Evolutionary conservation across 2,113 vertebrate genomes (phyloP), one percentile per base, ranked within the genome.

Genomic region (Hystrix cristata): DNA sequence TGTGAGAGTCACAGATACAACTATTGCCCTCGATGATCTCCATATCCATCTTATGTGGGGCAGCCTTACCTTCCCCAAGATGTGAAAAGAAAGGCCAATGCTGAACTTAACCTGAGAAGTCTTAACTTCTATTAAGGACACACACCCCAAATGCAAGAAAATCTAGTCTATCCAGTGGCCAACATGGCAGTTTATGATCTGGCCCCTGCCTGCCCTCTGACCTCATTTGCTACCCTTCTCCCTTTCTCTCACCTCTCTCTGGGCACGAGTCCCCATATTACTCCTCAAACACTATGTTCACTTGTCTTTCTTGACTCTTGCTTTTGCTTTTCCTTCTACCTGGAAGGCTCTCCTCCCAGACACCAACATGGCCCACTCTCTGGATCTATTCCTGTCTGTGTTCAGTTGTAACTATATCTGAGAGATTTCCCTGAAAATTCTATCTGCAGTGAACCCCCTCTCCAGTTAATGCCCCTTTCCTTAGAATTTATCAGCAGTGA

Each of bases 251-350:
- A 10, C 16, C 34, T 43, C 11, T 59, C 25, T 86, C 27, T n/a
- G 76, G 64, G 72, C 59, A 93, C 59, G 55, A 38, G 29, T 67
- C 55, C 87, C 46, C n/a, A 18, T 29, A 51, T 3, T 94, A 60
- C 15, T 85, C 46, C 46, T 91, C 72, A 69, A 69, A 85, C 38
- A 74, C 43, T 48, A 29, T 29, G 13, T 18, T 27, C 1, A 69
- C 0, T 65, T 25, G 7, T 34, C 64, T 48, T 78, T 86, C 43
- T 64, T 13, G 29, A 53, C 21, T 57, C n/a, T 76, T 62, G 19
- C 10, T n/a, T 90, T 83, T 87, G 34, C 27, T 94, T 90, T 83
- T 94, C 67, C 60, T 94, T 89, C 38, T 82, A 18, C 31, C 81
- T 93, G 16, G 55, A 83, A 67, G 12, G 12, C 57, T 53, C 60